Base-by-base conservation (phyloP, 2,888 invertebrate genomes). In the Leucoptera coffeella region DNA sequence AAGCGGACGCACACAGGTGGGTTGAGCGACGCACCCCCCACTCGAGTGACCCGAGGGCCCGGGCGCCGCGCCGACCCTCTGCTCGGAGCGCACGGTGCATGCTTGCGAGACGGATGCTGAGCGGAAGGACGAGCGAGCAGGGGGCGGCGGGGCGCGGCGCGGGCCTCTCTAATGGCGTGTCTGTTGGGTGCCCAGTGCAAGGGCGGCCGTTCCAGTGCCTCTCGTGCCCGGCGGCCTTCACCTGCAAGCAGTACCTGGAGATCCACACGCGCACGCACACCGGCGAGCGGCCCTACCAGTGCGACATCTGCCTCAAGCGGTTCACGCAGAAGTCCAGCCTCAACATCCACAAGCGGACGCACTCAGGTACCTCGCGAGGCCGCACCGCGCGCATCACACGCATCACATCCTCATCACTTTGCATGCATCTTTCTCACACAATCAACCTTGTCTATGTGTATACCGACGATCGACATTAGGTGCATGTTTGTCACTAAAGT, bases 241-340 rank as follows among this genome's bases (percentile, higher is more conserved):
- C 72, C 54, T 67, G 73, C 60, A 73, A 73, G 64, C 73, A 73
- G 59, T 73, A 73, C 62, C 61, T 73, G 50, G 72, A 73, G 62
- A 72, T 78, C 29, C 78, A 78, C 60, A 75, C 75, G 69, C 62
- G 77, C 50, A 75, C 75, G 27, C 77, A 77, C 61, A 65, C 64
- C 50, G 65, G 65, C 50, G 65, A 72, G 62, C 71, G 74, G 31
- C 74, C 74, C 31, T 74, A 74, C 60, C 71, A 84, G 59, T 85
- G 85, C 60, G 82, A 82, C 60, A 73, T 82, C 49, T 85, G 85
- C 60, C 74, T 80, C 47, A 85, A 85, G 67, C 75, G 83, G 49
- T 86, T 85, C 69, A 84, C 85, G 35, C 85, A 86, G 69, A 85
- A 85, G 58, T 84, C 84, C 50, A 85, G 84, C 56, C 73, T 86